Evolutionary conservation across 1,140 invertebrate species (phyloP).

Genomic region (Ceratosolen solmsi): DNA sequence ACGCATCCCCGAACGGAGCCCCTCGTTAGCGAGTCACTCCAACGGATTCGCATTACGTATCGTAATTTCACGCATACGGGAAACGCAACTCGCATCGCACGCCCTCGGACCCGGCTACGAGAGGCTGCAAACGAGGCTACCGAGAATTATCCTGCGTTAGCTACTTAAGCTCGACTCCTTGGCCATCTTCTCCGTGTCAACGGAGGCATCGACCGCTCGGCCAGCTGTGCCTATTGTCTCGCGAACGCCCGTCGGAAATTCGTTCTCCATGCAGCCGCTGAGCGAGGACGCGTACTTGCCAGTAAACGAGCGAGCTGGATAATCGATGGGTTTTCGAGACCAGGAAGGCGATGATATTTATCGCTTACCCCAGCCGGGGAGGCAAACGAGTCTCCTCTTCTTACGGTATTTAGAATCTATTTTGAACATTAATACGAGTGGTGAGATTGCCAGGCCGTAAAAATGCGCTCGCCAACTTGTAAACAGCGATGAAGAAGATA

Average conservation of each 20-base stretch:
- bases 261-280: no score
- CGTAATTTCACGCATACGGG: slow-evolving; percentile 8
- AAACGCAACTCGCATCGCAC: not conserved
- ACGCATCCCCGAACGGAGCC: not conserved
- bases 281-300: no score
- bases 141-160: not conserved
- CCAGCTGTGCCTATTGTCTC: not conserved
- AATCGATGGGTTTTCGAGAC: not conserved
- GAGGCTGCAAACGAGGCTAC: not conserved
- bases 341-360: not conserved
- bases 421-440: not conserved
- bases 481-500: not conserved
- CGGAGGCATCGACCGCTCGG: not conserved
- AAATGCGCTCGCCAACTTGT: not conserved
- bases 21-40: slow-evolving; percentile 38
- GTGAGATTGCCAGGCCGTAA: not conserved
- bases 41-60: no score
- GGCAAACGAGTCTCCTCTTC: not conserved
- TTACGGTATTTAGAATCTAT: not conserved
- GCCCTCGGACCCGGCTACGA: not conserved
- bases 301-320: not conserved
- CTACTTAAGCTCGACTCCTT: no score
- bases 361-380: no score
- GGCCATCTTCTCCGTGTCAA: no score
- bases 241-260: not conserved